Conservation (phyloP, 2,888 invertebrate species). For the Tinea semifulvella region DNA sequence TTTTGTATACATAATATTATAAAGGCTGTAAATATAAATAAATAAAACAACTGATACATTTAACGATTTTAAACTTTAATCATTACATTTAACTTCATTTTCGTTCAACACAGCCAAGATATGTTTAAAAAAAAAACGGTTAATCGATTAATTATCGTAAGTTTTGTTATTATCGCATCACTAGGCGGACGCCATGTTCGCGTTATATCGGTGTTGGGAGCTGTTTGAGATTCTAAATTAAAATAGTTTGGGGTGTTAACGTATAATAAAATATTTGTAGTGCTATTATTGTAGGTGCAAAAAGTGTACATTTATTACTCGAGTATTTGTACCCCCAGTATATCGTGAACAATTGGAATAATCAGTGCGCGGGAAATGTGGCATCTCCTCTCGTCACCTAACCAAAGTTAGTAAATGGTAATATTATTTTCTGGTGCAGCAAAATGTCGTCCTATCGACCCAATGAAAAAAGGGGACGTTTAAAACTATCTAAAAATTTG, state of each 20-base stretch:
- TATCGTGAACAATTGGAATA: constrained; percentile 21
- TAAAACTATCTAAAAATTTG: constrained; percentile 30
- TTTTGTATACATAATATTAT: no score
- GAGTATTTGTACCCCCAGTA: not conserved
- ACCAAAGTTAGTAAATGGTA: constrained; percentile 13
- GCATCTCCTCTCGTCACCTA: constrained; percentile 22
- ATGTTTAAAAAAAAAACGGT: no score
- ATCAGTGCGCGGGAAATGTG: constrained; percentile 63
- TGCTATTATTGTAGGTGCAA: not conserved
- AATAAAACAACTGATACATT: no score
- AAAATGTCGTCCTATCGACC: constrained; percentile 11
- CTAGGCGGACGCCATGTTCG: constrained; percentile 52
- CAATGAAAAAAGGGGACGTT: not conserved
- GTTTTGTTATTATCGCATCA: constrained; percentile 29
- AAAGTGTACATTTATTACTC: not conserved
- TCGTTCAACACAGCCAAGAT: no score
- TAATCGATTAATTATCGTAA: constrained; percentile 2
- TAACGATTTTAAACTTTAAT: no score
- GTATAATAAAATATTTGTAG: not conserved
- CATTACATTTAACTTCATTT: no score
- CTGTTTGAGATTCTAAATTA: not conserved
- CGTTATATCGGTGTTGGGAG: constrained; percentile 28
- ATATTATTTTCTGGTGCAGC: not conserved
- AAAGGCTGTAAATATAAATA: no score
- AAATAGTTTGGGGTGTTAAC: not conserved